Percentiles rank a stretch among this genome's conserved stretches.
These are phyloP conservation scores for Pardosa pseudoannulata DNA, from an alignment of 2,888 invertebrate genomes.

Conservation along the genomic window DNA sequence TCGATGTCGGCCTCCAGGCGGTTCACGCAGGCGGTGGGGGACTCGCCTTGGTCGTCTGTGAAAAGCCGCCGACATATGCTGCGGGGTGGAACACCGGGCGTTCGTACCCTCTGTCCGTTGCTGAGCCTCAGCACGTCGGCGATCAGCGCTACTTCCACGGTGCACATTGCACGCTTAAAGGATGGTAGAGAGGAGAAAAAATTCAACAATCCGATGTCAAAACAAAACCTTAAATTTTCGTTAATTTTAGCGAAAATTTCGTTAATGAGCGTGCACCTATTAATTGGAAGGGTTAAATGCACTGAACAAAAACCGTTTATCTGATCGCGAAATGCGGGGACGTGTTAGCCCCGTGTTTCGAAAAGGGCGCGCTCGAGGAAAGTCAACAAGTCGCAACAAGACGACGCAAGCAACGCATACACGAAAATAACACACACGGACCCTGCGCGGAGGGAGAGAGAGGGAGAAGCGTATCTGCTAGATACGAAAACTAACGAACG, in stretches of 20 bases:
- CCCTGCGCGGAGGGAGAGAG: too few species aligned
- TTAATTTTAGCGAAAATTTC: too few species aligned
- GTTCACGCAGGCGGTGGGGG: background rate
- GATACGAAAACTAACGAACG: conserved; percentile 13
- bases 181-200: too few species aligned
- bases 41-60: background rate
- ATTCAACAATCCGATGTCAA: too few species aligned
- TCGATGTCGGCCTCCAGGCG: background rate
- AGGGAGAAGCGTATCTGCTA: background rate
- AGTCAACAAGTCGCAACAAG: background rate
- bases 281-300: too few species aligned
- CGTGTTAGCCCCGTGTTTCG: background rate
- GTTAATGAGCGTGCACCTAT: too few species aligned
- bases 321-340: background rate
- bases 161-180: conserved; percentile 55
- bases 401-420: too few species aligned
- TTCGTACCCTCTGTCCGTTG: background rate
- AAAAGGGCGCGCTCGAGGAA: background rate
- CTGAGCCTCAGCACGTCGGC: conserved; percentile 20
- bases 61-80: conserved; percentile 27
- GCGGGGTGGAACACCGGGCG: background rate
- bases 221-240: too few species aligned
- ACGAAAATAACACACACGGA: too few species aligned
- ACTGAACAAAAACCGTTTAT: too few species aligned
- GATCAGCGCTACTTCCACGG: conserved; percentile 35